Evolutionary conservation across 2,113 vertebrate species (phyloP).

Genomic region (Pampusana beccarii): DNA sequence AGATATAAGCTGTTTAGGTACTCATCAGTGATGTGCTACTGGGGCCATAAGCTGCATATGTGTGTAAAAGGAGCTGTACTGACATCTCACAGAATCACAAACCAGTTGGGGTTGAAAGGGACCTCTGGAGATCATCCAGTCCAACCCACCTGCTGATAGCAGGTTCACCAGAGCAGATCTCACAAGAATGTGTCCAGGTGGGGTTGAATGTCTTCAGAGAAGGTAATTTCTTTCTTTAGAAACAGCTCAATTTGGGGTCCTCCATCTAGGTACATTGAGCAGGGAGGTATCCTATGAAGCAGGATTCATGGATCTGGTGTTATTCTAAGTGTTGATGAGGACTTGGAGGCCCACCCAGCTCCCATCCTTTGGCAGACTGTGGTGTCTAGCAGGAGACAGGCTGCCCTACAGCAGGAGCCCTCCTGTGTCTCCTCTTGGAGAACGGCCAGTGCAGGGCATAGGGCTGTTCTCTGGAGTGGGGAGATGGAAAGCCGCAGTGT

Average conservation of each 20-base stretch:
- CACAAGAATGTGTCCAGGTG: too few relatives aligned
- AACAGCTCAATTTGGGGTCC: neutral
- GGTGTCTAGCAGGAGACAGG: fast-evolving
- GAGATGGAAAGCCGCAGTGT: neutral
- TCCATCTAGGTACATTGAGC: neutral
- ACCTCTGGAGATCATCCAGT: too few relatives aligned
- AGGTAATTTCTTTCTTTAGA: neutral
- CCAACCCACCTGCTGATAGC: too few relatives aligned
- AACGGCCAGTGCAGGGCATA: neutral
- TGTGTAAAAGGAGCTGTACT: neutral
- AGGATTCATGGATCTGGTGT: neutral
- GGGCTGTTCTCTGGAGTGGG: neutral
- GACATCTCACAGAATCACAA: neutral
- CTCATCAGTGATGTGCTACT: neutral
- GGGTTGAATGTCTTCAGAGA: too few relatives aligned
- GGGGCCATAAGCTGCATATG: neutral
- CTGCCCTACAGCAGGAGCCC: neutral
- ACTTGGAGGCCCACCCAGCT: neutral
- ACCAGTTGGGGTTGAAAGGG: too few relatives aligned
- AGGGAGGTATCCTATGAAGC: neutral
- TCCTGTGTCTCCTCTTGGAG: neutral
- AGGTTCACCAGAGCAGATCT: too few relatives aligned
- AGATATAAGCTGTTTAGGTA: neutral
- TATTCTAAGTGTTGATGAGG: neutral
- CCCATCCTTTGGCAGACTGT: neutral